Evolutionary conservation across 30 jellyfish, hydroid and myxozoan genomes (phyloP).

Genomic region (Hydractinia echinata): DNA sequence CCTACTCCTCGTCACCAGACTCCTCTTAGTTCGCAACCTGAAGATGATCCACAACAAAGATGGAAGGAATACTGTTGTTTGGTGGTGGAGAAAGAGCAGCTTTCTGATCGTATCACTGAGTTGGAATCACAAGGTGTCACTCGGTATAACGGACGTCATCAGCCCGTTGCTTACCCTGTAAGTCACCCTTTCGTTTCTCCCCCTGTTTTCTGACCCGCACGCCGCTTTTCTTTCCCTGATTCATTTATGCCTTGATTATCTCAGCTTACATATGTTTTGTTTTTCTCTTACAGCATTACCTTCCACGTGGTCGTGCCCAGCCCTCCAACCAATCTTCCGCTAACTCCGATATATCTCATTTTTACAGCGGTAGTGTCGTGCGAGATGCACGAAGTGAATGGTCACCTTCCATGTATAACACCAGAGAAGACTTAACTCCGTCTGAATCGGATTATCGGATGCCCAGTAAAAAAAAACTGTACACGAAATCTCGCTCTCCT

Average conservation of each 20-base stretch:
- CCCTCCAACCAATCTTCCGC: background rate
- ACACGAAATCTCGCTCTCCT: too few relatives aligned
- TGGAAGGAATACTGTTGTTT: slow-evolving; percentile 52
- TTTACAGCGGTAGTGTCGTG: background rate
- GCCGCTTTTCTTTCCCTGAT: background rate
- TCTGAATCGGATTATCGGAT: background rate
- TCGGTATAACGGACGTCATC: slow-evolving; percentile 23
- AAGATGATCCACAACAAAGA: slow-evolving; percentile 27
- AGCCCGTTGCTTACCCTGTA: background rate
- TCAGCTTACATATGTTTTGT: background rate
- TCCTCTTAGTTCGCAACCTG: background rate
- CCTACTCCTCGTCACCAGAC: background rate
- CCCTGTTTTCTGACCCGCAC: background rate
- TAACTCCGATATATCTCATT: background rate
- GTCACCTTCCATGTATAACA: background rate
- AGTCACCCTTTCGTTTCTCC: background rate
- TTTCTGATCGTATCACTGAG: slow-evolving; percentile 46
- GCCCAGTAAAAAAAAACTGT: too few relatives aligned
- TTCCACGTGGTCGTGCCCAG: background rate
- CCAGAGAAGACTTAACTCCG: background rate
- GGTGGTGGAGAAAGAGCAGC: slow-evolving; percentile 28
- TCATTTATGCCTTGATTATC: background rate
- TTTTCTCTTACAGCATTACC: background rate
- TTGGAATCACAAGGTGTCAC: slow-evolving; percentile 48
- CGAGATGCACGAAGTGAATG: slow-evolving; percentile 8